phyloP scores from a whole-genome alignment of 2,113 vertebrate species.

The Protomyctophum bolini region DNA sequence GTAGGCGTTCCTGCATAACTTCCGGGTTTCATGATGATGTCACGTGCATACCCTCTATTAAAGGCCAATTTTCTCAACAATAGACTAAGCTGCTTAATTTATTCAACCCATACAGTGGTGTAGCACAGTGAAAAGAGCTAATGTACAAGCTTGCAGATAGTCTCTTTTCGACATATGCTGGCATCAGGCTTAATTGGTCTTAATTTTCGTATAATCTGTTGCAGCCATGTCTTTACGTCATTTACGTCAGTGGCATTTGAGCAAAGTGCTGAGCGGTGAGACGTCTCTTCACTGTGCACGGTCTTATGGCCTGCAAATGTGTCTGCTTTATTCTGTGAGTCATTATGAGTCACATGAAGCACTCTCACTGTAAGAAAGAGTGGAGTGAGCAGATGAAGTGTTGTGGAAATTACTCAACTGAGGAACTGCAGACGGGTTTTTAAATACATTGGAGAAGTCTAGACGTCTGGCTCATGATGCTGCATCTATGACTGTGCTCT shows the following conservation, averaged over 20 bases:
- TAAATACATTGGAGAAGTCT: conserved; percentile 71
- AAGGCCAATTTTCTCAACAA: too few species aligned
- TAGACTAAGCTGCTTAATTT: too few species aligned
- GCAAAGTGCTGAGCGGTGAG: conserved; percentile 41
- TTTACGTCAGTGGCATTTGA: conserved; percentile 17
- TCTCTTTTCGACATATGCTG: too few species aligned
- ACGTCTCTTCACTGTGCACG: conserved; percentile 42
- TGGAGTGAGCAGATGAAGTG: conserved; percentile 65
- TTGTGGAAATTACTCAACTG: conserved; percentile 70
- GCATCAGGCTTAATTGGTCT: too few species aligned
- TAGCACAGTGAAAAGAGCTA: too few species aligned
- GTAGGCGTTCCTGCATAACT: too few species aligned
- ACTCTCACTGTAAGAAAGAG: conserved; percentile 45
- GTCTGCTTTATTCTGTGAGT: conserved; percentile 65
- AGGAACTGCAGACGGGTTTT: conserved; percentile 61
- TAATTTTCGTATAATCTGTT: too few species aligned
- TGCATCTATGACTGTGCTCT: not conserved
- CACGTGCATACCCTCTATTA: too few species aligned
- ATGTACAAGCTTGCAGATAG: too few species aligned
- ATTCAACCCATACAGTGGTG: too few species aligned
- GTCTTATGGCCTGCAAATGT: conserved; percentile 38
- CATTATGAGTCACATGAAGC: conserved; percentile 68
- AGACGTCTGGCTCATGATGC: conserved; percentile 51
- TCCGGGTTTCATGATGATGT: too few species aligned
- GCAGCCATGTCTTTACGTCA: too few species aligned